Evolutionary conservation across 2,888 invertebrate genomes (phyloP).

Genomic region (Drosophila peninsularis): DNA sequence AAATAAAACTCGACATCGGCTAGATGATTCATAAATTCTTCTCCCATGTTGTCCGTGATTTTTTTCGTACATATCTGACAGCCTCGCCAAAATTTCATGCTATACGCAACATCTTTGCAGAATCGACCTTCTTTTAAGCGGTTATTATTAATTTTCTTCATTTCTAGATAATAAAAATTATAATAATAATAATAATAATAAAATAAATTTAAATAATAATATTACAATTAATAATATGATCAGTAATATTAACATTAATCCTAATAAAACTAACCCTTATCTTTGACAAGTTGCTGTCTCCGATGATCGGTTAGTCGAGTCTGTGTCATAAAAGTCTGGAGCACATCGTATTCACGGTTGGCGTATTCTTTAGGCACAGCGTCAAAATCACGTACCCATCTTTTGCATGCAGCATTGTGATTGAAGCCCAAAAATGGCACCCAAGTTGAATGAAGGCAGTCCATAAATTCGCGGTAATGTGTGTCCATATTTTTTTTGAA

Average conservation of each 20-base stretch:
- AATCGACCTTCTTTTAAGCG: slow-evolving; percentile 4
- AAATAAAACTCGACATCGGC: neutral
- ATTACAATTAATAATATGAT: no score
- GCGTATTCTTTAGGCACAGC: neutral
- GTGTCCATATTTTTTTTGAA: accelerated
- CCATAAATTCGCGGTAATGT: neutral
- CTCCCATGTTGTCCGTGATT: neutral
- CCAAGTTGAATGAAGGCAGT: neutral
- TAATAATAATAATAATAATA: neutral
- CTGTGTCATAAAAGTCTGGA: neutral
- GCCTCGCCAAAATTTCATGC: slow-evolving; percentile 25
- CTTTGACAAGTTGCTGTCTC: neutral
- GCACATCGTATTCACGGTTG: slow-evolving; percentile 11
- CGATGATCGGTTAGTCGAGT: neutral
- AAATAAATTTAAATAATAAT: no score
- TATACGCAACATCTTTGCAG: slow-evolving; percentile 17
- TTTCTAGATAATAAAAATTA: neutral
- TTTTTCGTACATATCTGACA: neutral
- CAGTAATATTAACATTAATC: no score
- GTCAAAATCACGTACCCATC: accelerated
- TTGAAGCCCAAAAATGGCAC: slow-evolving; percentile 32
- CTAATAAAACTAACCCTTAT: slow-evolving; percentile 5
- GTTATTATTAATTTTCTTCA: accelerated
- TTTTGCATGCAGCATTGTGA: neutral
- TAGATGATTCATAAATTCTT: neutral